These are phyloP conservation scores for Phalera bucephala DNA, from an alignment of 2,888 invertebrate species.

Conservation along the genomic window DNA sequence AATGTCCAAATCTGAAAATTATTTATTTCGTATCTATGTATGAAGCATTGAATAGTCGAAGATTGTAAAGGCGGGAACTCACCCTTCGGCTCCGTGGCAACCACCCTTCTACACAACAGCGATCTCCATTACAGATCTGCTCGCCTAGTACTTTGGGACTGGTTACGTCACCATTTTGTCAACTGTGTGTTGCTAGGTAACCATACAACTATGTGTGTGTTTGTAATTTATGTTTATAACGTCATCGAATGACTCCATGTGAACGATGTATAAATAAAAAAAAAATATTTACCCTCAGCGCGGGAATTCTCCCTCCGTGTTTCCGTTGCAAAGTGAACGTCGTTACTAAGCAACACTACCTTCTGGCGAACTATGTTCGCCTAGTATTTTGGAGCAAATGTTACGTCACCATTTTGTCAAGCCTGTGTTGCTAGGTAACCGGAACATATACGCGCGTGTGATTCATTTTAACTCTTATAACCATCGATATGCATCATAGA, in stretches of 20 bases:
- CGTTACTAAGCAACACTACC: conserved; percentile 6
- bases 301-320: background rate
- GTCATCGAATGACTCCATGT: background rate
- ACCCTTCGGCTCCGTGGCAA: too few relatives aligned
- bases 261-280: background rate
- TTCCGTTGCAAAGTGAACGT: too few relatives aligned
- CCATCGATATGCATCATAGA: too few relatives aligned
- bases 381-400: conserved; percentile 50
- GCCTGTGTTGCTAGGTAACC: conserved; percentile 1
- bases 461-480: too few relatives aligned
- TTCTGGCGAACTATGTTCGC: conserved; percentile 37
- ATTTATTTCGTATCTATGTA: too few relatives aligned
- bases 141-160: conserved; percentile 51
- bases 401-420: conserved; percentile 58
- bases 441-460: too few relatives aligned
- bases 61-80: too few relatives aligned
- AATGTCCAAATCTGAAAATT: too few relatives aligned
- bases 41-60: too few relatives aligned
- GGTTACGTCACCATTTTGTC: conserved; percentile 57
- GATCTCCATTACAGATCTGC: conserved; percentile 35
- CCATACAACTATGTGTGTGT: conserved; percentile 1
- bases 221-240: background rate
- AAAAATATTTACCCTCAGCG: background rate
- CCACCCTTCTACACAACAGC: background rate
- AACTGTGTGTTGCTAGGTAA: conserved; percentile 5